Percentiles rank a stretch among this genome's conserved stretches.
Conservation (phyloP, 2,888 invertebrate genomes). For the Plusia festucae region DNA sequence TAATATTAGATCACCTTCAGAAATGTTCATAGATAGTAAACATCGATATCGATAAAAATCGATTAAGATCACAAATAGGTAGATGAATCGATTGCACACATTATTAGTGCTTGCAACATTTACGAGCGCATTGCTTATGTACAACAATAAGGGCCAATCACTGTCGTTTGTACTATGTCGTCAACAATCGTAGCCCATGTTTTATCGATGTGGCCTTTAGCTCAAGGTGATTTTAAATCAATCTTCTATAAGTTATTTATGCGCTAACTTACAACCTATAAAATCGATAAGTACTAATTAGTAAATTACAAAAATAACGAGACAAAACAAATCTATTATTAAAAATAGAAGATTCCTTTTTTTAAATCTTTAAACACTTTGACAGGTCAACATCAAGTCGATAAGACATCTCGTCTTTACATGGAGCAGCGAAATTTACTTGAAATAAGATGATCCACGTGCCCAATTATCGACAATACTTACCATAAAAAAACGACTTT, state of each 20-base stretch:
- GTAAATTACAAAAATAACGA: not conserved
- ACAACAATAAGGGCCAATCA: slow-evolving; percentile 56
- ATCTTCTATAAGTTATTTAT: slow-evolving; percentile 44
- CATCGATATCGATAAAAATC: slow-evolving; percentile 44
- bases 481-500: not conserved
- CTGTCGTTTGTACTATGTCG: slow-evolving; percentile 53
- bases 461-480: not conserved
- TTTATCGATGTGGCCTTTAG: slow-evolving; percentile 67
- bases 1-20: too few species aligned
- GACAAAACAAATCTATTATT: not conserved
- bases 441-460: too few species aligned
- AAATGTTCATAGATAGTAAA: not conserved
- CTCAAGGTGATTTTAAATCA: slow-evolving; percentile 61
- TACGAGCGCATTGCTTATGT: slow-evolving; percentile 56
- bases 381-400: too few species aligned
- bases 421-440: too few species aligned
- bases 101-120: slow-evolving; percentile 54
- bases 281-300: slow-evolving; percentile 28
- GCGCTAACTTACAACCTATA: slow-evolving; percentile 12
- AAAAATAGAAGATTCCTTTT: too few species aligned
- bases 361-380: too few species aligned
- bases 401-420: too few species aligned
- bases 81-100: slow-evolving; percentile 48
- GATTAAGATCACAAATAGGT: slow-evolving; percentile 22
- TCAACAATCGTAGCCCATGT: slow-evolving; percentile 53